A percentile compares a stretch with the other conserved stretches of the same genome.
Evolutionary conservation across 2,113 vertebrate species (phyloP).

Genomic region (Tenrec ecaudatus): DNA sequence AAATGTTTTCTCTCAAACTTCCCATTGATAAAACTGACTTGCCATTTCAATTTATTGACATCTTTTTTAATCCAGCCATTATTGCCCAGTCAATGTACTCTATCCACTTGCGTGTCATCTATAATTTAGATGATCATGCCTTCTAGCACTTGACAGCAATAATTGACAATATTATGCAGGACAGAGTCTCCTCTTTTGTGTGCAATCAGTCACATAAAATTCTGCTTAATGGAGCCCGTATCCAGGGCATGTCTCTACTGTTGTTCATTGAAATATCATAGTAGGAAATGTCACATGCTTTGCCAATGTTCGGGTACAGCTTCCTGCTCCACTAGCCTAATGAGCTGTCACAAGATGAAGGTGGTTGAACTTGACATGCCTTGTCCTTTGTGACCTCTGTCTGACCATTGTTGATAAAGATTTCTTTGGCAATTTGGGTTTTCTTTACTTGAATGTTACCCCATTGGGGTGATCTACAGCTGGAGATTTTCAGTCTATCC

Average conservation of each 20-base stretch:
- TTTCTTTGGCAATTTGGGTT: conserved; percentile 39
- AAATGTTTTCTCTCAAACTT: conserved; percentile 27
- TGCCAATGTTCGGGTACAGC: conserved; percentile 24
- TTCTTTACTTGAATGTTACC: conserved; percentile 25
- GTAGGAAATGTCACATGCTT: conserved; percentile 52
- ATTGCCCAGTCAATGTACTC: conserved; percentile 8
- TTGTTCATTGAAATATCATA: conserved; percentile 62
- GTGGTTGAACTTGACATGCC: neutral
- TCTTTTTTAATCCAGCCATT: conserved; percentile 47
- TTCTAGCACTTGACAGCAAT: conserved; percentile 53
- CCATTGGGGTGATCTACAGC: neutral
- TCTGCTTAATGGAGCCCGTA: conserved; percentile 45
- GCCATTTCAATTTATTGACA: conserved; percentile 2
- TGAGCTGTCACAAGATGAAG: conserved; percentile 60
- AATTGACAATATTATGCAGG: conserved; percentile 49
- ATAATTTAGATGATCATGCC: conserved; percentile 61
- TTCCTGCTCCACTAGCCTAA: conserved; percentile 33
- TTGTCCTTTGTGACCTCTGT: conserved; percentile 48
- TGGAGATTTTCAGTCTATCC: conserved; percentile 21
- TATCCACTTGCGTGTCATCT: conserved; percentile 51
- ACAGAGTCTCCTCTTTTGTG: neutral
- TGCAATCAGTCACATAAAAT: conserved; percentile 51
- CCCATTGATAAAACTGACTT: neutral
- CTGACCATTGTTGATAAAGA: conserved; percentile 17
- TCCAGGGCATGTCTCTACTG: neutral